Base-by-base conservation (phyloP, 2,797 vertebrate genomes). In the Oryzias sinensis region DNA sequence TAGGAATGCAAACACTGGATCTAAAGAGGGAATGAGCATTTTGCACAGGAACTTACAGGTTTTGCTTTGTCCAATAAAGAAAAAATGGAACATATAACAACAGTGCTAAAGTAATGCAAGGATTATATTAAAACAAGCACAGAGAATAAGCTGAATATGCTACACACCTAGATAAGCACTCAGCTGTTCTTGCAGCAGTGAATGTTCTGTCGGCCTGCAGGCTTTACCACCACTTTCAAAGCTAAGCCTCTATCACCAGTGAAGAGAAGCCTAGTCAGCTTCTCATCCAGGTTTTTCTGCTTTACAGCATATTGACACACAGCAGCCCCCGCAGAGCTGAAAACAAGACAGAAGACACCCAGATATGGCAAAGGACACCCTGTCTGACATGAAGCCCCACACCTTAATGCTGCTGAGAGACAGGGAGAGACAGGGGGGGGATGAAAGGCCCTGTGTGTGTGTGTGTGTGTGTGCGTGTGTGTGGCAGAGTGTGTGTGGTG, bases 211-310 rank as follows among this genome's bases (percentile, higher is more conserved):
- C 61, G 59, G 76, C 67, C 65, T 83, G 68, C 76, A 70, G 74
- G 72, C 64, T 78, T 84, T 77, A 72, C 72, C 56, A 58, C 57
- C 56, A 56, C 67, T 71, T 74, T 69, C 57, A 74, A 66, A 79
- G 56, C 49, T 25, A 48, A 67, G 64, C 49, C 42, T 63, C 48
- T 59, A 57, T 65, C 43, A 65, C 76, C 68, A 65, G 64, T 67
- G 16, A 79, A 62, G 72, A 74, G 72, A 74, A 69, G 54, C 63
- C 70, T 54, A 55, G 75, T 77, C 68, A 72, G 66, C 74, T 62
- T 47, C 52, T 71, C 65, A 75, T 59, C 61, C 68, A 56, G 53
- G 22, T 41, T 8, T 47, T 53, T 22, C 48, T 46, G 63, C 63
- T 60, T 65, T 71, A 58, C 65, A 56, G 65, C 40, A 53, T 80